Evolutionary conservation across 2,113 vertebrate genomes (phyloP), one percentile per base, ranked within the genome.

Genomic region (Phaetusa simplex): DNA sequence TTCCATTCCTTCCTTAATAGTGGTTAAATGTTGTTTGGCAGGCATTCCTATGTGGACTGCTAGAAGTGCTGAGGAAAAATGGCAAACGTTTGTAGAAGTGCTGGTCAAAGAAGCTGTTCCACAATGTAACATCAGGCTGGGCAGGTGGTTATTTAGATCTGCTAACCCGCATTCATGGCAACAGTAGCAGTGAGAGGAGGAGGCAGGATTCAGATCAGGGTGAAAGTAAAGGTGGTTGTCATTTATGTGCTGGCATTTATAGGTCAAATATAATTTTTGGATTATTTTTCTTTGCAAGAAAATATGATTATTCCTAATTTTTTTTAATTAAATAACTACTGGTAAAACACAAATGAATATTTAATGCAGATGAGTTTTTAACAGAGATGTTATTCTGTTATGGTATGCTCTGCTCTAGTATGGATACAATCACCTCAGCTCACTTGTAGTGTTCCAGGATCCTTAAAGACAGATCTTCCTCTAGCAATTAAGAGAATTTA

Each of bases 51-150:
- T 12, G 19, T 18, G 49, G 29, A 15, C 6, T 74, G 36, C 40
- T 34, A 5, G 18, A 43, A 45, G 82, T 8, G 13, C 29, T 72
- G 61, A 1, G 20, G 56, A 62, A 56, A 38, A 43, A 2, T 8
- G 40, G 34, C 2, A 7, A 70, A 3, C 20, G 17, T 4, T 59
- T 20, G 34, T 24, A 14, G 72, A 24, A 27, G 9, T 0, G 4
- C 32, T n/a, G n/a, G 55, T 32, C 12, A 4, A 11, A n/a, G 29
- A 2, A 27, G 27, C 50, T 40, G 15, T 40, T 64, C 16, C 1
- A 0, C 0, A 0, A 1, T n/a, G 13, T 38, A 40, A 9, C 29
- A 27, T 0, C 4, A 13, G 30, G 8, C 82, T 29, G 56, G 12
- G 42, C 55, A 14, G 34, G 29, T 17, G 49, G 43, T 8, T 56